phyloP scores from a whole-genome alignment of 1,140 invertebrate genomes.

The Atta colombica region DNA sequence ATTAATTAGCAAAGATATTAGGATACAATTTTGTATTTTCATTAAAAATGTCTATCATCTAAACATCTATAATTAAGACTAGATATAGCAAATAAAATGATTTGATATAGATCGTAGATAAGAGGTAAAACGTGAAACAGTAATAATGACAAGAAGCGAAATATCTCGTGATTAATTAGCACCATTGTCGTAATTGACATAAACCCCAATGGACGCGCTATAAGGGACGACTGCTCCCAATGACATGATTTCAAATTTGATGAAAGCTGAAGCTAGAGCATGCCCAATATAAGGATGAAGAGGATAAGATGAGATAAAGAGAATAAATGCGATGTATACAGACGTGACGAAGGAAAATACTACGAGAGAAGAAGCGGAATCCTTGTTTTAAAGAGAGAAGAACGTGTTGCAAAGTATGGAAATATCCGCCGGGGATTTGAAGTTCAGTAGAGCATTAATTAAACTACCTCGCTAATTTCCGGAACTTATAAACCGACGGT shows the following conservation, averaged over 20 bases:
- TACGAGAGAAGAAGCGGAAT: background rate
- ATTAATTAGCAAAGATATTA: background rate
- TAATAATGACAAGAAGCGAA: slow-evolving; percentile 65
- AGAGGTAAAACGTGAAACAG: slow-evolving; percentile 12
- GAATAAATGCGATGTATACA: slow-evolving; percentile 44
- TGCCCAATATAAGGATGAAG: slow-evolving; percentile 30
- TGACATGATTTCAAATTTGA: slow-evolving; percentile 67
- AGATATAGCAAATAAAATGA: background rate
- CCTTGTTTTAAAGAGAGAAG: slow-evolving; percentile 1
- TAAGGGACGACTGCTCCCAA: slow-evolving; percentile 19
- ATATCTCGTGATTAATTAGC: slow-evolving; percentile 74
- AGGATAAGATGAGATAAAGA: slow-evolving; percentile 1
- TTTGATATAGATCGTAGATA: background rate
- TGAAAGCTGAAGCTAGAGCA: slow-evolving; percentile 52
- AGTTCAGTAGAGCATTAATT: slow-evolving; percentile 62
- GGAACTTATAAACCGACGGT: slow-evolving; percentile 62
- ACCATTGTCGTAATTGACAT: slow-evolving; percentile 63
- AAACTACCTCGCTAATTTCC: slow-evolving; percentile 61
- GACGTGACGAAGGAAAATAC: slow-evolving; percentile 34
- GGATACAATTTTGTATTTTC: background rate
- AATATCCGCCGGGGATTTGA: slow-evolving; percentile 61
- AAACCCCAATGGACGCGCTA: slow-evolving; percentile 20
- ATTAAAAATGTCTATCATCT: background rate
- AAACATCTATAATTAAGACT: slow-evolving; percentile 49
- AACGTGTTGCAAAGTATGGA: slow-evolving; percentile 51